phyloP scores from a whole-genome alignment of 2,797 vertebrate genomes.

The Anguilla marmorata region DNA sequence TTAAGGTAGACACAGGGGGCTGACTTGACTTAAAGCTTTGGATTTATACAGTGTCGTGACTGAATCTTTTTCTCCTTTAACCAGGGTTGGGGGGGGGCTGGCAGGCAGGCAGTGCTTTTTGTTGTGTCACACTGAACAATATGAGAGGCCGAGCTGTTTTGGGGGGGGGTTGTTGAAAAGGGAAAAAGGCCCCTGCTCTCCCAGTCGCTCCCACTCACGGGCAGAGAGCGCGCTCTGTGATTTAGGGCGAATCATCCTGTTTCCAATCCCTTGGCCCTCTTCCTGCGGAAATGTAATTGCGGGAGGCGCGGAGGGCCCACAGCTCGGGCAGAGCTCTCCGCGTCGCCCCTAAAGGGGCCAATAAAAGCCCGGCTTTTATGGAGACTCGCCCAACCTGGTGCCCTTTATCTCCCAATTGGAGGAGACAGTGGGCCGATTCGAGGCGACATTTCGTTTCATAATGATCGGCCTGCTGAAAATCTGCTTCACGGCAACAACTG shows the following conservation, averaged over 20 bases:
- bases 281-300: constrained; percentile 83
- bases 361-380: constrained; percentile 85
- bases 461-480: constrained; percentile 74
- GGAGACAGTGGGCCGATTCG: constrained; percentile 83
- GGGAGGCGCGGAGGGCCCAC: constrained; percentile 63
- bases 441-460: constrained; percentile 78
- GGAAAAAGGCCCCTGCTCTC: constrained; percentile 36
- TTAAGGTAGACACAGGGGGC: constrained; percentile 55
- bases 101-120: constrained; percentile 67
- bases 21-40: constrained; percentile 35
- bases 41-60: constrained; percentile 67
- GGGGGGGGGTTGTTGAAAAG: constrained; percentile 31
- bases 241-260: constrained; percentile 82
- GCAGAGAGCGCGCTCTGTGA: constrained; percentile 63
- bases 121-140: constrained; percentile 72
- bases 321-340: constrained; percentile 65
- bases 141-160: constrained; percentile 61
- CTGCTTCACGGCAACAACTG: constrained; percentile 52
- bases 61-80: constrained; percentile 70
- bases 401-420: constrained; percentile 80
- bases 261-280: constrained; percentile 83
- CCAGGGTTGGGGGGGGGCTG: constrained; percentile 58
- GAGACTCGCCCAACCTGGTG: constrained; percentile 69
- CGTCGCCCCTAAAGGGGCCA: constrained; percentile 76
- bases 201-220: constrained; percentile 46